phyloP scores from a whole-genome alignment of 2,888 invertebrate species.

The Hydraecia micacea region DNA sequence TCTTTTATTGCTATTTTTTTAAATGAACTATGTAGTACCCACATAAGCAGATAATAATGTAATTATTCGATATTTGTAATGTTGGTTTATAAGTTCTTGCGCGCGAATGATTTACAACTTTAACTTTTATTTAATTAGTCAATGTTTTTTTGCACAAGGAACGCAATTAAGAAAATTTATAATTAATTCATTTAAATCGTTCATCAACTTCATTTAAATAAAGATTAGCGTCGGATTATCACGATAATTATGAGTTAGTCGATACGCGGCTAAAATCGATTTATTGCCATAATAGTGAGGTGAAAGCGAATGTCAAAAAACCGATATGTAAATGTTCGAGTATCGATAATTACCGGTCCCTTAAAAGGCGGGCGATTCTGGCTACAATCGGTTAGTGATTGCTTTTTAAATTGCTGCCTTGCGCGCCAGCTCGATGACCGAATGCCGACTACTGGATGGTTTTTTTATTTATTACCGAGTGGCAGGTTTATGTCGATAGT shows the following conservation, averaged over 20 bases:
- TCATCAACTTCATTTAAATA: constrained; percentile 43
- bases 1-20: not conserved
- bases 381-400: constrained; percentile 83
- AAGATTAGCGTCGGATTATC: constrained; percentile 52
- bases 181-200: constrained; percentile 33
- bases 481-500: constrained; percentile 70
- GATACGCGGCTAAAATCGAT: constrained; percentile 53
- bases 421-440: constrained; percentile 70
- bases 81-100: not conserved
- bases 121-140: not conserved
- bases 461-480: constrained; percentile 74
- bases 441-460: constrained; percentile 77
- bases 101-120: constrained; percentile 5
- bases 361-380: constrained; percentile 83
- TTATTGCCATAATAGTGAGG: constrained; percentile 72
- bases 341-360: constrained; percentile 85
- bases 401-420: constrained; percentile 85
- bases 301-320: constrained; percentile 80
- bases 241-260: constrained; percentile 52
- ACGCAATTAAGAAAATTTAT: constrained; percentile 25
- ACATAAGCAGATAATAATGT: not conserved
- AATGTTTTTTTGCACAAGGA: constrained; percentile 12
- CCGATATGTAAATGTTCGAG: constrained; percentile 82
- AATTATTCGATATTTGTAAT: not conserved
- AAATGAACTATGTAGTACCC: not conserved